These are phyloP conservation scores for Montifringilla adamsi DNA, from an alignment of 2,113 vertebrate species.

Conservation along the genomic window DNA sequence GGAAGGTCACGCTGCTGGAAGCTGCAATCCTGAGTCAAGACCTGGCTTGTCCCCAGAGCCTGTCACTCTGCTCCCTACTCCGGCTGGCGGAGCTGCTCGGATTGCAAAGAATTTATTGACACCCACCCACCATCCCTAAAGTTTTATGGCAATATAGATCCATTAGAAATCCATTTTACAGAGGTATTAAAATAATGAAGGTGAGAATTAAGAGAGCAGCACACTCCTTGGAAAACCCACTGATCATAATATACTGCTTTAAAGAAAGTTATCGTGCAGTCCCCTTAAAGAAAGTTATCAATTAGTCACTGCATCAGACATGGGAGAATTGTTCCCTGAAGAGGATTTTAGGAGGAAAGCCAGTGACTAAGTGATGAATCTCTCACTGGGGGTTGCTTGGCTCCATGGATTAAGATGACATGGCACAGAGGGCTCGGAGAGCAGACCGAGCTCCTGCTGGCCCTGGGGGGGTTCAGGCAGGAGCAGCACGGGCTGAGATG, in stretches of 20 bases:
- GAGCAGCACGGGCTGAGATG: background rate
- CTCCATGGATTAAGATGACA: background rate
- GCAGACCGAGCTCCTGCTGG: background rate
- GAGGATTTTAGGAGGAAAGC: slow-evolving; percentile 48
- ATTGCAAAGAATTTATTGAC: slow-evolving; percentile 50
- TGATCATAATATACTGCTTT: slow-evolving; percentile 49
- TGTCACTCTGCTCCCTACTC: background rate
- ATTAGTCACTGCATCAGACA: slow-evolving; percentile 46
- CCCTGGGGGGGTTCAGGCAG: background rate
- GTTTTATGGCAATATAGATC: slow-evolving; percentile 49
- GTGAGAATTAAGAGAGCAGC: slow-evolving; percentile 46
- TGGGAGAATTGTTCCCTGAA: slow-evolving; percentile 48
- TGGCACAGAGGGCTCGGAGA: background rate
- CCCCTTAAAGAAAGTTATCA: slow-evolving; percentile 58
- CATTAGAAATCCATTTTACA: slow-evolving; percentile 55
- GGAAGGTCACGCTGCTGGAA: background rate
- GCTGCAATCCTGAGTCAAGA: background rate
- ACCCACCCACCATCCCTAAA: slow-evolving; percentile 24
- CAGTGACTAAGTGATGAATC: slow-evolving; percentile 14
- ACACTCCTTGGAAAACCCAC: slow-evolving; percentile 8
- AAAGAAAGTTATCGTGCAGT: slow-evolving; percentile 41
- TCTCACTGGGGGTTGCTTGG: background rate
- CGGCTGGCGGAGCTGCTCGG: background rate
- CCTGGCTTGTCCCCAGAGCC: background rate
- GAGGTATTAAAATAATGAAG: slow-evolving; percentile 66